Evolutionary conservation across 1,140 invertebrate species (phyloP).

Genomic region (Drosophila nannoptera): DNA sequence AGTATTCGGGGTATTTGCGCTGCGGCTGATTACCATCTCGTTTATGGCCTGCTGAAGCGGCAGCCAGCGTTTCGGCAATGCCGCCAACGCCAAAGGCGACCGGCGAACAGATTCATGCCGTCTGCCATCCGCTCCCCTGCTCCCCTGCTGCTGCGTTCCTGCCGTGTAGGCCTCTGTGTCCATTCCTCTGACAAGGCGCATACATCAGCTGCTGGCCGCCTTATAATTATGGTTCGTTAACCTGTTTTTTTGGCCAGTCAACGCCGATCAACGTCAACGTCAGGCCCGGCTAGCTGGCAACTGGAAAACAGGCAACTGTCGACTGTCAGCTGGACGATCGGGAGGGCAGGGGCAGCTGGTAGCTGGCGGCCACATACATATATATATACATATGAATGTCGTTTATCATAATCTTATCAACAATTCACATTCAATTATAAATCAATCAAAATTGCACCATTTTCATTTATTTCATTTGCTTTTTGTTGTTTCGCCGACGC

Average conservation of each 20-base stretch:
- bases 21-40: conserved; percentile 26
- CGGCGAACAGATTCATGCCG: conserved; percentile 33
- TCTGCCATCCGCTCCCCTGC: conserved; percentile 20
- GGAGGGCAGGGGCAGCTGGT: not conserved
- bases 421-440: conserved; percentile 78
- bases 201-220: conserved; percentile 9
- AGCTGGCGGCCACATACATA: conserved; percentile 33
- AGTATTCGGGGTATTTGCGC: conserved; percentile 9
- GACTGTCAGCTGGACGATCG: not conserved
- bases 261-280: conserved; percentile 58
- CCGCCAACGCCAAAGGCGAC: conserved; percentile 67
- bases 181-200: no score
- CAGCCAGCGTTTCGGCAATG: conserved; percentile 66
- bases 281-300: conserved; percentile 33
- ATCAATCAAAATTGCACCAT: conserved; percentile 78
- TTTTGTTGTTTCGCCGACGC: conserved; percentile 58
- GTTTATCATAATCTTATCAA: conserved; percentile 78
- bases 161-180: conserved; percentile 1
- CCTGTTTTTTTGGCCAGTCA: conserved; percentile 61
- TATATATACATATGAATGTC: conserved; percentile 75
- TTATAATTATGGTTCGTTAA: conserved; percentile 61
- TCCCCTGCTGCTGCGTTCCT: conserved; percentile 6
- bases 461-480: conserved; percentile 63
- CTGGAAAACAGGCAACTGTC: conserved; percentile 25
- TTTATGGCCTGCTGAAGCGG: conserved; percentile 37